Conservation (phyloP, 2,888 invertebrate species). For the Tolmerus cingulatus region DNA sequence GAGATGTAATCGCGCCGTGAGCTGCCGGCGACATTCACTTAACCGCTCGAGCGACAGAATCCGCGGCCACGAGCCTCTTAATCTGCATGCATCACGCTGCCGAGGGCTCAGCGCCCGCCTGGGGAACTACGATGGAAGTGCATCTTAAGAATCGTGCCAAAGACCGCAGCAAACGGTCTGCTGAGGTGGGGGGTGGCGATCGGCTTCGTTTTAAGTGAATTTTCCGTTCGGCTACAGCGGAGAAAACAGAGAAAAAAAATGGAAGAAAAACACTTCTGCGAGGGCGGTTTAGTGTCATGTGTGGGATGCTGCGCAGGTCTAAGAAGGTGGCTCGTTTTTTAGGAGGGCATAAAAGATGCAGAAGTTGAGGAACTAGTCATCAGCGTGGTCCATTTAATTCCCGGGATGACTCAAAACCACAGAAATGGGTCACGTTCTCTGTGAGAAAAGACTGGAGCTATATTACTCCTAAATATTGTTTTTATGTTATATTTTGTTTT, state of each 20-base stretch:
- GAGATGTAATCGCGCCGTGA: neutral
- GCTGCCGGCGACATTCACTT: neutral
- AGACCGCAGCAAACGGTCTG: constrained; percentile 8
- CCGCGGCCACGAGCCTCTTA: neutral
- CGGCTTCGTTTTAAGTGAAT: neutral
- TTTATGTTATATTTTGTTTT: too few species aligned
- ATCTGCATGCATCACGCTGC: neutral
- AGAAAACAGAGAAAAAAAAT: neutral
- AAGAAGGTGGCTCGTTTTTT: neutral
- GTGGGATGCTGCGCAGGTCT: neutral
- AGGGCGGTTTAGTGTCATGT: neutral
- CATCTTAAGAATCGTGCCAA: constrained; percentile 12
- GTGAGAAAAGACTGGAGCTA: too few species aligned
- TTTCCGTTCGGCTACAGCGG: neutral
- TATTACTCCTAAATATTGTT: too few species aligned
- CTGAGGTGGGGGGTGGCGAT: neutral
- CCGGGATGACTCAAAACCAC: neutral
- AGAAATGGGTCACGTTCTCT: too few species aligned
- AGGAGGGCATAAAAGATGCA: neutral
- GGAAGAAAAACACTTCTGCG: neutral
- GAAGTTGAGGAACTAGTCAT: neutral
- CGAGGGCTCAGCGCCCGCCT: neutral
- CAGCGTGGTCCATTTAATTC: neutral
- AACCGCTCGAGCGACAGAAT: neutral
- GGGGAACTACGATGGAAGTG: neutral